Base-by-base conservation (phyloP, 2,888 invertebrate genomes). In the Pandemis corylana region DNA sequence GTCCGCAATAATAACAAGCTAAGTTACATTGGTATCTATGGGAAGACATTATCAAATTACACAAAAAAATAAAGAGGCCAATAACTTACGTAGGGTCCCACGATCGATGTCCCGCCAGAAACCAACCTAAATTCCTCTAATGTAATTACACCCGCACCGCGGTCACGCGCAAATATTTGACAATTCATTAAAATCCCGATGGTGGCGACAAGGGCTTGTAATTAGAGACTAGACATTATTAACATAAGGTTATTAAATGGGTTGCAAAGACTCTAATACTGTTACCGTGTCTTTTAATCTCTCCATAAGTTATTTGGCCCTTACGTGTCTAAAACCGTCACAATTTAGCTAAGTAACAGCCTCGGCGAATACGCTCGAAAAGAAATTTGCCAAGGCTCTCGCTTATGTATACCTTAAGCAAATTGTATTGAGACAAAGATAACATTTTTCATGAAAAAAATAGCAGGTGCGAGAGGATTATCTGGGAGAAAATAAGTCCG, bases 101-200 rank as follows among this genome's bases (percentile, higher is more conserved):
- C 77, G 80, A 78, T 78, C 77, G 77, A 77, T 80, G 80, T 63
- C 77, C 74, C 77, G 76, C 76, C 77, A 70, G 75, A 76, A 77
- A 74, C 77, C 77, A 78, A 71, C 76, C 79, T 51, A 76, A 78
- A 78, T 80, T 79, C 78, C 78, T 78, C 44, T 77, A 77, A 80
- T 72, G 78, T 76, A 79, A 79, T 78, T 79, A 80, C 75, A 67
- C 61, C 61, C 61, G 59, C 56, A 41, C 65, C 75, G 76, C 72
- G 78, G 76, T 72, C 68, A 68, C 71, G 68, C 77, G 71, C 76
- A 75, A 78, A 76, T 76, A 78, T 76, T 79, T 78, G 77, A 67
- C 71, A 72, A 75, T 71, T 72, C 78, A 77, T 80, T 78, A 77
- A 78, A 77, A 77, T 69, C 76, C 62, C 71, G 51, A 74, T 68